These are phyloP conservation scores for Lepas anatifera DNA, from an alignment of 2,888 invertebrate genomes.

Conservation along the genomic window DNA sequence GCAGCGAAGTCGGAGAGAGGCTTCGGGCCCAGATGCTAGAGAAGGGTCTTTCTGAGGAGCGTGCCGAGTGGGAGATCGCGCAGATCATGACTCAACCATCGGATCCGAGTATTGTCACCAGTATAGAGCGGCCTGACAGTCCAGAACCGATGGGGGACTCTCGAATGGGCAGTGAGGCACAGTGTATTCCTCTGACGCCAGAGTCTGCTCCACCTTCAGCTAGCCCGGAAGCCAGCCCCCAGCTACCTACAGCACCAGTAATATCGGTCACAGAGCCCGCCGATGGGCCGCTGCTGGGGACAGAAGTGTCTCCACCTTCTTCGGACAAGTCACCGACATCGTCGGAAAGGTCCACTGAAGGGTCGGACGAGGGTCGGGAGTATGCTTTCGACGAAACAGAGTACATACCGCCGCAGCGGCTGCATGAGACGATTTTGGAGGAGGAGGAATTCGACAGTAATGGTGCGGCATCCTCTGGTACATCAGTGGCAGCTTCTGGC, in stretches of 20 bases:
- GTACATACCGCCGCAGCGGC: not conserved
- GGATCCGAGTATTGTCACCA: not conserved
- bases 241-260: not conserved
- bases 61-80: constrained; percentile 9
- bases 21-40: constrained; percentile 36
- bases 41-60: constrained; percentile 50
- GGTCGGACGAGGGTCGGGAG: not conserved
- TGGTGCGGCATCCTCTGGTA: not conserved
- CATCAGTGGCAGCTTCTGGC: too few relatives aligned
- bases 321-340: not conserved
- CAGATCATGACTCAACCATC: constrained; percentile 19
- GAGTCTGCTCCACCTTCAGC: too few relatives aligned
- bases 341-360: not conserved
- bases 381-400: not conserved
- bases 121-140: constrained; percentile 1
- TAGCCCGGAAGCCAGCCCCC: not conserved
- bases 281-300: not conserved
- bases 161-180: too few relatives aligned
- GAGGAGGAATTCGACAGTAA: not conserved
- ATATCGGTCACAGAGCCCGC: not conserved
- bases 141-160: constrained; percentile 4
- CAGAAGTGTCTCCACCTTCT: not conserved
- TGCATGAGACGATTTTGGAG: not conserved
- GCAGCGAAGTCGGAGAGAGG: not conserved
- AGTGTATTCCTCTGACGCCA: too few relatives aligned